These are phyloP conservation scores for Bucorvus abyssinicus DNA, from an alignment of 2,797 vertebrate genomes.

Conservation along the genomic window DNA sequence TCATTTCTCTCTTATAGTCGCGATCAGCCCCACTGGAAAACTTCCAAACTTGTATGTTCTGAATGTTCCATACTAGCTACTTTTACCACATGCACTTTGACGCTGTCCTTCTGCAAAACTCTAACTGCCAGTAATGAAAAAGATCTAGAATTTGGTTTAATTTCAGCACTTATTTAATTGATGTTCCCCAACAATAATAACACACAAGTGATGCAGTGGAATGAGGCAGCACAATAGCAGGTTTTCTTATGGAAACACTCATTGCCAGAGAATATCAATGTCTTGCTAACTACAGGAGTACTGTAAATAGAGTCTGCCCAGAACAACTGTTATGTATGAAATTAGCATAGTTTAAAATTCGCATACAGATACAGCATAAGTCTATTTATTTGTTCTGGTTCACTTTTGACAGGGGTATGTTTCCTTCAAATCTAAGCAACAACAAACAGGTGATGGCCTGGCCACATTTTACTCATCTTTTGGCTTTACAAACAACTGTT, in stretches of 20 bases:
- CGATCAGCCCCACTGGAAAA: neutral
- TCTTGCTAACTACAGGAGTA: conserved; percentile 59
- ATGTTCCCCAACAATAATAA: conserved; percentile 19
- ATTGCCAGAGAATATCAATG: conserved; percentile 37
- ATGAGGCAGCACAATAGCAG: conserved; percentile 11
- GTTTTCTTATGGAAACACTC: conserved; percentile 50
- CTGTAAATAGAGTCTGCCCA: conserved; percentile 70
- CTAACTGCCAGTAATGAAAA: neutral
- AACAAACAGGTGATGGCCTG: neutral
- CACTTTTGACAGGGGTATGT: neutral
- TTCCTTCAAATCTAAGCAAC: conserved; percentile 36
- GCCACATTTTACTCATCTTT: neutral
- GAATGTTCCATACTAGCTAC: neutral
- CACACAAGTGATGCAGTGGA: neutral
- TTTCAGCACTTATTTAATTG: neutral
- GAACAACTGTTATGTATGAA: conserved; percentile 67
- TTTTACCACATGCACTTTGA: neutral
- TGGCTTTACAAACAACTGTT: conserved; percentile 6
- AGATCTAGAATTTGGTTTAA: conserved; percentile 7
- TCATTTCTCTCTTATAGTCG: neutral
- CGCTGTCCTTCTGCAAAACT: neutral
- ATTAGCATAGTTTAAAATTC: conserved; percentile 73
- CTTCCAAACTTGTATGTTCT: neutral
- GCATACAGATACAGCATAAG: conserved; percentile 28
- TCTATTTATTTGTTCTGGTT: conserved; percentile 36